A percentile compares a stretch with the other conserved stretches of the same genome.
Evolutionary conservation across 2,113 vertebrate species (phyloP).

Genomic region (Syngnathoides biaculeatus): DNA sequence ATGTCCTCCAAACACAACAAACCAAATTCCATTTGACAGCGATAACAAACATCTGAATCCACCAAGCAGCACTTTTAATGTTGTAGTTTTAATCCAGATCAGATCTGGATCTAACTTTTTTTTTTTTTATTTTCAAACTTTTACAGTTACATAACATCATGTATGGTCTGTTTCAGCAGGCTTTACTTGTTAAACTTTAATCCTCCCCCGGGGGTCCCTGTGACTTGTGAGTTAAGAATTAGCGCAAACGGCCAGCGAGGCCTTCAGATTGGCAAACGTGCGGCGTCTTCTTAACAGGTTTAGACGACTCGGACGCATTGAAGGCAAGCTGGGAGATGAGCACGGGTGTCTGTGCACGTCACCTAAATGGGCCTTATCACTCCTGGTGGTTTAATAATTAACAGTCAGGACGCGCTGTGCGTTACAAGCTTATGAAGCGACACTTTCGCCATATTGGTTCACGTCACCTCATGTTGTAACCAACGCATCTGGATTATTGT

Average conservation of each 20-base stretch:
- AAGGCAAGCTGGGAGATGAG: not conserved
- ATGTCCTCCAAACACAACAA: not conserved
- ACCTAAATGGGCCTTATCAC: not conserved
- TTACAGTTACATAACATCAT: not conserved
- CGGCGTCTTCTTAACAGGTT: conserved; percentile 14
- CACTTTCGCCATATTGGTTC: conserved; percentile 49
- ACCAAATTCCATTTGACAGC: not conserved
- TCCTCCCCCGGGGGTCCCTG: not conserved
- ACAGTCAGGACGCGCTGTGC: conserved; percentile 7
- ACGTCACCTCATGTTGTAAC: not conserved
- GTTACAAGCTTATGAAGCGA: conserved; percentile 33
- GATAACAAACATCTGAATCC: not conserved
- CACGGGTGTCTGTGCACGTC: not conserved
- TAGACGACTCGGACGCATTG: conserved; percentile 8
- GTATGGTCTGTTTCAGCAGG: not conserved
- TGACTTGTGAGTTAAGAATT: not conserved
- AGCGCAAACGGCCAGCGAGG: not conserved
- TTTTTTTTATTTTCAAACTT: too few relatives aligned
- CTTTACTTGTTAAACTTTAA: not conserved
- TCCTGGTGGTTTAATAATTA: conserved; percentile 48
- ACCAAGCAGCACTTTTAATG: not conserved
- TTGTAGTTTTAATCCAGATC: not conserved
- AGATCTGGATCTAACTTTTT: not conserved
- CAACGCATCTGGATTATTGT: not conserved
- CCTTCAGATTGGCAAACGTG: not conserved